Conservation (phyloP, 2,888 invertebrate genomes). For the Pheosia tremula region DNA sequence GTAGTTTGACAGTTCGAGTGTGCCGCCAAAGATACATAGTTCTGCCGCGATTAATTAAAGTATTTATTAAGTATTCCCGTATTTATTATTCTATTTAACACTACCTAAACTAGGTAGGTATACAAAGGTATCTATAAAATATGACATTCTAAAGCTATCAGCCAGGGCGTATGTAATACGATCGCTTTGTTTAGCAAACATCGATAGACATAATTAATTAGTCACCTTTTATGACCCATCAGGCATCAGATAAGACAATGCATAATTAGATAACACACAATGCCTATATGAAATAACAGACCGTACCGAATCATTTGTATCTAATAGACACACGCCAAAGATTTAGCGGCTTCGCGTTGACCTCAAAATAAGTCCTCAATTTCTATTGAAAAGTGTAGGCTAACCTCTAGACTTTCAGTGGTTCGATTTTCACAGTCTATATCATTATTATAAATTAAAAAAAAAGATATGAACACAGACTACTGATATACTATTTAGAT, state of each 20-base stretch:
- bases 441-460: too few relatives aligned
- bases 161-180: neutral
- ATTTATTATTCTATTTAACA: too few relatives aligned
- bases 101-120: neutral
- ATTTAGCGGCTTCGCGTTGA: slow-evolving; percentile 9
- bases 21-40: too few relatives aligned
- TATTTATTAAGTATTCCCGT: too few relatives aligned
- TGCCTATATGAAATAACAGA: slow-evolving; percentile 15
- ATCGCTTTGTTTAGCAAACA: neutral
- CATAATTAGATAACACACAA: slow-evolving; percentile 27
- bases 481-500: too few relatives aligned
- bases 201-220: slow-evolving; percentile 20
- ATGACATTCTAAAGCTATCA: neutral
- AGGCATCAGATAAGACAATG: slow-evolving; percentile 29
- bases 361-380: slow-evolving; percentile 22
- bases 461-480: too few relatives aligned
- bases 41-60: too few relatives aligned
- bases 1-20: too few relatives aligned
- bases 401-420: slow-evolving; percentile 20
- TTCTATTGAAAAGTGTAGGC: slow-evolving; percentile 13
- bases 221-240: slow-evolving; percentile 21
- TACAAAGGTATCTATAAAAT: neutral
- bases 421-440: neutral
- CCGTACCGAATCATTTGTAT: slow-evolving; percentile 8
- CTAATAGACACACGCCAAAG: slow-evolving; percentile 18